Evolutionary conservation across 2,888 invertebrate species (phyloP).

Genomic region (Synergus gifuensis): DNA sequence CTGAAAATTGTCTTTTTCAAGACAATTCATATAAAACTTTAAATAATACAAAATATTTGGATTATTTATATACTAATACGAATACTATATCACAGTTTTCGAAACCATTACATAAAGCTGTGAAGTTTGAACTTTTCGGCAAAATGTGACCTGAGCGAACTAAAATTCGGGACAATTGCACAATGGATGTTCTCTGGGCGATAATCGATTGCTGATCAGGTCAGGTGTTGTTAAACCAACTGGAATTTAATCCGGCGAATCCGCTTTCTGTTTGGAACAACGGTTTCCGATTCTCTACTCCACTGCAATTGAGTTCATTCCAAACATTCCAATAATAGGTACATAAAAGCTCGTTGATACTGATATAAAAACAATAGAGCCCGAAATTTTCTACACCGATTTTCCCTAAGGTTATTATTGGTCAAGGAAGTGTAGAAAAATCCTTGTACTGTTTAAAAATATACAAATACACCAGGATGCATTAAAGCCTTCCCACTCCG

Average conservation of each 20-base stretch:
- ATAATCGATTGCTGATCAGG: constrained; percentile 35
- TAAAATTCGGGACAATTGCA: background rate
- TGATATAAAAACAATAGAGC: constrained; percentile 15
- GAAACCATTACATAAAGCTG: no score
- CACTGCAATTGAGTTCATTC: constrained; percentile 26
- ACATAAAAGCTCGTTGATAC: background rate
- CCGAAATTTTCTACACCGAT: background rate
- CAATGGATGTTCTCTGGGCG: constrained; percentile 3
- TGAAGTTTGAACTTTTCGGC: background rate
- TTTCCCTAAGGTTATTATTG: constrained; percentile 20
- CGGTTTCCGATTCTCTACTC: constrained; percentile 22
- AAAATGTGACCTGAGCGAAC: background rate
- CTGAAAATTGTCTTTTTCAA: background rate
- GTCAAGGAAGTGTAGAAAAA: background rate
- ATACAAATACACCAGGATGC: background rate
- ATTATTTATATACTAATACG: no score
- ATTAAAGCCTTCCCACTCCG: constrained; percentile 27
- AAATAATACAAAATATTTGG: no score
- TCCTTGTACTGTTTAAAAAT: constrained; percentile 25
- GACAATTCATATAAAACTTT: no score
- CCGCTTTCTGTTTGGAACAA: constrained; percentile 34
- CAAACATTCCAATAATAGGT: constrained; percentile 8
- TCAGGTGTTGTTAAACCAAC: constrained; percentile 38
- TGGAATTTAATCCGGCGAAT: constrained; percentile 37
- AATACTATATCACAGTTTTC: no score